Evolutionary conservation across 2,797 vertebrate species (phyloP).

Genomic region (Molossus alvarezi): DNA sequence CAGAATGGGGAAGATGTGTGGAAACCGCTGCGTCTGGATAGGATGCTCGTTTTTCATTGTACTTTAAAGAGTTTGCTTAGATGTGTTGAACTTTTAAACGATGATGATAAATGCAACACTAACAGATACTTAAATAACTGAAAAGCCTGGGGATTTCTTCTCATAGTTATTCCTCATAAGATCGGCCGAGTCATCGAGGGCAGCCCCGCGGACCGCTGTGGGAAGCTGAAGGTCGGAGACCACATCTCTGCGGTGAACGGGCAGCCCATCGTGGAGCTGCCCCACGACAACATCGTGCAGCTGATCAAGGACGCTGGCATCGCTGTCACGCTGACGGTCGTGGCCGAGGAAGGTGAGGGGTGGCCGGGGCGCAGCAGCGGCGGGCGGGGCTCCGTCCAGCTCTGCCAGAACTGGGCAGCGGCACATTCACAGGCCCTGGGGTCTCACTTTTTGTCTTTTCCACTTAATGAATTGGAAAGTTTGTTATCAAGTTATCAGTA

Average conservation of each 20-base stretch:
- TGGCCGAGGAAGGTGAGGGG: conserved; percentile 96
- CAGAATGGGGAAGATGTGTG: not conserved
- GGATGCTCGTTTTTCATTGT: not conserved
- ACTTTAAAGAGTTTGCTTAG: not conserved
- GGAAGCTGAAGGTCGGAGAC: conserved; percentile 97
- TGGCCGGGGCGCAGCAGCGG: not conserved
- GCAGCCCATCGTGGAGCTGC: conserved; percentile 96
- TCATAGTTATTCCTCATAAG: conserved; percentile 98
- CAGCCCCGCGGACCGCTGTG: conserved; percentile 96
- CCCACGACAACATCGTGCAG: conserved; percentile 98
- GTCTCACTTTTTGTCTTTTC: not conserved
- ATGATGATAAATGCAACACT: not conserved
- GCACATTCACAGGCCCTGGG: rapidly evolving
- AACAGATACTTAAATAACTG: not conserved
- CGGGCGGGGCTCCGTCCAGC: not conserved
- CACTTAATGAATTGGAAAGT: not conserved
- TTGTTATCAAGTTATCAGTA: conserved; percentile 37
- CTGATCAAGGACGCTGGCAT: conserved; percentile 98
- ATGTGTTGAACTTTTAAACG: conserved; percentile 41
- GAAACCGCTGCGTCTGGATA: not conserved
- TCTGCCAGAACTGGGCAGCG: not conserved
- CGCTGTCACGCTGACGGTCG: conserved; percentile 95
- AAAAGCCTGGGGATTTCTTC: conserved; percentile 62
- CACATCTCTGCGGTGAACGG: conserved; percentile 98
- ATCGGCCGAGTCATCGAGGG: conserved; percentile 98